These are phyloP conservation scores for Carpatolechia fugitivella DNA, from an alignment of 2,888 invertebrate species.

Conservation along the genomic window DNA sequence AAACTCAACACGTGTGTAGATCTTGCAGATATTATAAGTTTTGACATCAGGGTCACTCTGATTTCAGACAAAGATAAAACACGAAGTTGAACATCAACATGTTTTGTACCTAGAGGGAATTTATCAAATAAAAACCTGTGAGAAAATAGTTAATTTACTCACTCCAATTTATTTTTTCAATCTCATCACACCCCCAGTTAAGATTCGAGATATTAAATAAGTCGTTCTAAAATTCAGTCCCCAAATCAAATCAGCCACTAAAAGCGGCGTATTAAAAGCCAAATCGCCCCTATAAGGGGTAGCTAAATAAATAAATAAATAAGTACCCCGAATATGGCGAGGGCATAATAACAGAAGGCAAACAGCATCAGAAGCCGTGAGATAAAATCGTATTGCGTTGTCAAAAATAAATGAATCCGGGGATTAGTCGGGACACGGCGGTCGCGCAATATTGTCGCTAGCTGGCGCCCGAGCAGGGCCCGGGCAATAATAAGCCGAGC, in stretches of 20 bases:
- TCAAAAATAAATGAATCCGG: conserved; percentile 79
- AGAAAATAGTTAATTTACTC: conserved; percentile 9
- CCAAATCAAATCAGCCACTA: conserved; percentile 59
- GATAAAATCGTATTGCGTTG: conserved; percentile 80
- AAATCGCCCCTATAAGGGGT: conserved; percentile 68
- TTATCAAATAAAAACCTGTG: conserved; percentile 7
- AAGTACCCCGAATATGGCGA: conserved; percentile 71
- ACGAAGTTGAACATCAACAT: not conserved
- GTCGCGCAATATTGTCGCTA: conserved; percentile 71
- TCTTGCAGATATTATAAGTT: too few relatives aligned
- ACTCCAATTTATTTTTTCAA: conserved; percentile 1
- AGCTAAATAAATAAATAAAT: conserved; percentile 76
- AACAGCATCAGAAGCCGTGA: conserved; percentile 79
- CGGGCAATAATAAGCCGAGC: conserved; percentile 52
- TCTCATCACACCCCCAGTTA: not conserved
- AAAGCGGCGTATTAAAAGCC: conserved; percentile 67
- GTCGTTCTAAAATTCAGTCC: conserved; percentile 38
- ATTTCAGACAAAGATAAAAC: too few relatives aligned
- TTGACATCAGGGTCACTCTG: too few relatives aligned
- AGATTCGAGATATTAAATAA: not conserved
- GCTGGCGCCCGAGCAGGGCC: conserved; percentile 66
- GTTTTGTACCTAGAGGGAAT: not conserved
- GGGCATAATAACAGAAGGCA: conserved; percentile 76
- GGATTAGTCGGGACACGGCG: conserved; percentile 75
- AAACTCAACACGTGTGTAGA: too few relatives aligned